phyloP scores from a whole-genome alignment of 2,113 vertebrate genomes.

The Elaphurus davidianus region DNA sequence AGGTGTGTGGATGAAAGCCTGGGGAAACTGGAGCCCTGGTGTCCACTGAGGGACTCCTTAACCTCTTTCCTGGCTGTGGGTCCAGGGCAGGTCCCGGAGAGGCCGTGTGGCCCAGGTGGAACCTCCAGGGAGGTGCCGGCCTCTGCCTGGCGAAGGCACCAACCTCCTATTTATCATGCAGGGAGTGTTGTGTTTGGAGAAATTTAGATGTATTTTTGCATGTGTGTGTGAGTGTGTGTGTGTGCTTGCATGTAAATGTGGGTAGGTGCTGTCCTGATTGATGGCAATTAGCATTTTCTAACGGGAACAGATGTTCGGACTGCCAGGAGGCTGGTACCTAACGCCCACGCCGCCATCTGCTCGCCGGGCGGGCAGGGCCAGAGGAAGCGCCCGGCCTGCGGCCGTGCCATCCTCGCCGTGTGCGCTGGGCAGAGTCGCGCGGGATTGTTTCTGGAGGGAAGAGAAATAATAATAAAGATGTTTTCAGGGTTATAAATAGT shows the following conservation, averaged over 20 bases:
- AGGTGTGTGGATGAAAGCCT: neutral
- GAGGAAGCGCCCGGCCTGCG: conserved; percentile 68
- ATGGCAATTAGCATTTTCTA: conserved; percentile 96
- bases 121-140: neutral
- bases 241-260: conserved; percentile 86
- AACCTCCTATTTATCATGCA: conserved; percentile 81
- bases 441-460: conserved; percentile 50
- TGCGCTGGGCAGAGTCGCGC: conserved; percentile 45
- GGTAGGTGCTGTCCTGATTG: conserved; percentile 92
- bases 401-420: conserved; percentile 69
- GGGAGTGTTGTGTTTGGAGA: conserved; percentile 78
- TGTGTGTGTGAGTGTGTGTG: conserved; percentile 11
- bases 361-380: conserved; percentile 85
- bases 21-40: neutral
- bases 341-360: conserved; percentile 92
- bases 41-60: neutral
- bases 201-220: conserved; percentile 85
- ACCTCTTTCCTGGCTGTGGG: neutral
- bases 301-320: conserved; percentile 93
- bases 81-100: neutral
- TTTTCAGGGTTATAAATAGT: conserved; percentile 81
- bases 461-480: conserved; percentile 79
- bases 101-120: accelerated
- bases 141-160: neutral
- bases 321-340: conserved; percentile 93